phyloP scores from a whole-genome alignment of 1,140 invertebrate species.

The Hydropsyche tenuis region DNA sequence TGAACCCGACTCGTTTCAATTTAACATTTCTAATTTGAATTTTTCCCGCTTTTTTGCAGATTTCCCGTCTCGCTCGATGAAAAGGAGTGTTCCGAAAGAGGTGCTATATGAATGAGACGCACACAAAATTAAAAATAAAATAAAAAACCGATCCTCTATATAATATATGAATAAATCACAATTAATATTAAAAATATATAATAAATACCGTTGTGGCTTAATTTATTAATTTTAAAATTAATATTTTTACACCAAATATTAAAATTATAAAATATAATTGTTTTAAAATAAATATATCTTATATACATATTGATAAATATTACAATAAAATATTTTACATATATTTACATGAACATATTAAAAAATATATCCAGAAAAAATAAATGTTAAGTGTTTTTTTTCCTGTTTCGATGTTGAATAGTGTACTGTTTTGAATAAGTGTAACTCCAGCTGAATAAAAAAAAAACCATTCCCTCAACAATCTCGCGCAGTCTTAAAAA shows the following conservation, averaged over 20 bases:
- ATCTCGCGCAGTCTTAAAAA: too few species aligned
- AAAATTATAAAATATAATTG: constrained; percentile 4
- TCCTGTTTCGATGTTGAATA: background rate
- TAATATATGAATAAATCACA: background rate
- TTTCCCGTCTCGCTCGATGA: too few species aligned
- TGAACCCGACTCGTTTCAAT: too few species aligned
- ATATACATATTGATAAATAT: background rate
- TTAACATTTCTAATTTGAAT: too few species aligned
- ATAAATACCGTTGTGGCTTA: constrained; percentile 28
- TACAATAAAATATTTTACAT: background rate
- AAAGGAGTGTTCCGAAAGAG: too few species aligned
- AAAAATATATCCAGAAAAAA: background rate
- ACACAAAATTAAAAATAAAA: too few species aligned
- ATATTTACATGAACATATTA: constrained; percentile 13
- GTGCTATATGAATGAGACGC: too few species aligned
- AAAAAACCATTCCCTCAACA: too few species aligned
- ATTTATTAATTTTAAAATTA: constrained; percentile 21
- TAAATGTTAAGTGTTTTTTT: constrained; percentile 16
- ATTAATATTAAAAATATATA: constrained; percentile 1
- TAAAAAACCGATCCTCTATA: constrained; percentile 10
- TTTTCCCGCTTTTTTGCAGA: too few species aligned
- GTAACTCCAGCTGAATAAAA: background rate
- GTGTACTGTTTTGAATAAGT: background rate
- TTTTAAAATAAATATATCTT: too few species aligned
- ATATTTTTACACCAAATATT: constrained; percentile 35